phyloP scores from a whole-genome alignment of 2,888 invertebrate genomes.

The Automeris io region DNA sequence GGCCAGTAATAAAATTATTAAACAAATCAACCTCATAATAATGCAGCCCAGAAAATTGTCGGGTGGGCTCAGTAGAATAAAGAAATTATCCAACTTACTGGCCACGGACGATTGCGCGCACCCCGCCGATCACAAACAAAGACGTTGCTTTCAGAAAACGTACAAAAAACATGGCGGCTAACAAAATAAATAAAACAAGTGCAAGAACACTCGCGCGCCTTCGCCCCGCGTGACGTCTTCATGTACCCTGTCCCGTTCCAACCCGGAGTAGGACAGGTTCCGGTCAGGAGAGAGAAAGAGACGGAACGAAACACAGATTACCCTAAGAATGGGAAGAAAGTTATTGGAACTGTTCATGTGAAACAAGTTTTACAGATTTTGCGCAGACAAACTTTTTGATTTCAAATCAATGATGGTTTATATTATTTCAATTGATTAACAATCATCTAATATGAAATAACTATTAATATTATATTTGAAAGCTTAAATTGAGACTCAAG shows the following conservation, averaged over 20 bases:
- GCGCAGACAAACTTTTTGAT: constrained; percentile 55
- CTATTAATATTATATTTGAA: neutral
- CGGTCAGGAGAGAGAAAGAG: constrained; percentile 37
- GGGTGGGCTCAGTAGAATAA: constrained; percentile 66
- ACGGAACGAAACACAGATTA: constrained; percentile 40
- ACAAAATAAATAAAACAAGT: constrained; percentile 74
- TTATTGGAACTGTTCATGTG: constrained; percentile 63
- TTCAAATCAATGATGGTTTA: constrained; percentile 17
- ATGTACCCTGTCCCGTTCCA: constrained; percentile 61
- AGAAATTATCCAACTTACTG: constrained; percentile 74
- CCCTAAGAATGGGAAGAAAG: constrained; percentile 66
- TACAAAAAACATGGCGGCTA: constrained; percentile 37
- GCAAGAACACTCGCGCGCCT: constrained; percentile 73
- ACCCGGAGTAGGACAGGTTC: constrained; percentile 32
- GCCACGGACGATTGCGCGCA: constrained; percentile 58
- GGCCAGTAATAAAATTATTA: constrained; percentile 74
- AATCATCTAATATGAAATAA: neutral
- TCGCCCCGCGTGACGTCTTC: constrained; percentile 73
- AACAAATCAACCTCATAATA: constrained; percentile 75
- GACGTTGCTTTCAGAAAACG: constrained; percentile 65
- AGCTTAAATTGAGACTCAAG: neutral
- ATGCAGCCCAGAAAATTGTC: constrained; percentile 72
- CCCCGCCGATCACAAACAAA: constrained; percentile 61
- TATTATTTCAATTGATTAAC: neutral
- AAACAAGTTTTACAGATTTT: constrained; percentile 74